Conservation (phyloP, 2,113 vertebrate genomes). For the Epinephelus fuscoguttatus region DNA sequence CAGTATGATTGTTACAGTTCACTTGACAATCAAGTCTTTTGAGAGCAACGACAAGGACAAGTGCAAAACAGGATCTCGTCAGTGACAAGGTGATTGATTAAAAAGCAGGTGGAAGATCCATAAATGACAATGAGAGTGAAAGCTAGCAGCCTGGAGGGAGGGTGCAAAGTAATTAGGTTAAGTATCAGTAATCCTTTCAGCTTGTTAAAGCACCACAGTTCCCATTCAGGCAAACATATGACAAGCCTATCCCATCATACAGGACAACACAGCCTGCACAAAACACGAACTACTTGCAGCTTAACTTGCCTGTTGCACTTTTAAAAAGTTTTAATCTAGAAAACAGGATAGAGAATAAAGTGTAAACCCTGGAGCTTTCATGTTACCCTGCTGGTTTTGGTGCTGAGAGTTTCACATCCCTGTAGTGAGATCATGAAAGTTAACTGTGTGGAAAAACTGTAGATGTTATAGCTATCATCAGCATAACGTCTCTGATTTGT, state of each 20-base stretch:
- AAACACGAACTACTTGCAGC: background rate
- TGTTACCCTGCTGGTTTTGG: background rate
- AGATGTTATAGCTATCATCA: slow-evolving; percentile 20
- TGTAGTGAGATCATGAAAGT: slow-evolving; percentile 16
- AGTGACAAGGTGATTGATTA: slow-evolving; percentile 57
- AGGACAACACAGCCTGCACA: background rate
- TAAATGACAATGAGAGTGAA: slow-evolving; percentile 70
- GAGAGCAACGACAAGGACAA: slow-evolving; percentile 31
- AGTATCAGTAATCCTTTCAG: slow-evolving; percentile 84
- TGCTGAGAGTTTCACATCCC: slow-evolving; percentile 16
- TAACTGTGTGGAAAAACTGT: slow-evolving; percentile 11
- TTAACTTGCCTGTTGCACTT: slow-evolving; percentile 1
- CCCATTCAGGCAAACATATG: slow-evolving; percentile 71
- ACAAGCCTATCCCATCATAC: slow-evolving; percentile 29
- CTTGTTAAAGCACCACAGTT: slow-evolving; percentile 77
- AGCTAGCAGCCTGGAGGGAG: slow-evolving; percentile 65
- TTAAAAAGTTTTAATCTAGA: background rate
- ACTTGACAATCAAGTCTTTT: slow-evolving; percentile 19
- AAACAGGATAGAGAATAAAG: background rate
- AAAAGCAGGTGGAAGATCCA: slow-evolving; percentile 54
- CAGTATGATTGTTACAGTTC: background rate
- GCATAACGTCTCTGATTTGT: slow-evolving; percentile 35
- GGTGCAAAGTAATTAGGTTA: slow-evolving; percentile 85
- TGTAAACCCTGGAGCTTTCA: background rate
- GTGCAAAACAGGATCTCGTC: slow-evolving; percentile 16